Evolutionary conservation across 2,888 invertebrate species (phyloP).

Genomic region (Polydrusus tereticollis): DNA sequence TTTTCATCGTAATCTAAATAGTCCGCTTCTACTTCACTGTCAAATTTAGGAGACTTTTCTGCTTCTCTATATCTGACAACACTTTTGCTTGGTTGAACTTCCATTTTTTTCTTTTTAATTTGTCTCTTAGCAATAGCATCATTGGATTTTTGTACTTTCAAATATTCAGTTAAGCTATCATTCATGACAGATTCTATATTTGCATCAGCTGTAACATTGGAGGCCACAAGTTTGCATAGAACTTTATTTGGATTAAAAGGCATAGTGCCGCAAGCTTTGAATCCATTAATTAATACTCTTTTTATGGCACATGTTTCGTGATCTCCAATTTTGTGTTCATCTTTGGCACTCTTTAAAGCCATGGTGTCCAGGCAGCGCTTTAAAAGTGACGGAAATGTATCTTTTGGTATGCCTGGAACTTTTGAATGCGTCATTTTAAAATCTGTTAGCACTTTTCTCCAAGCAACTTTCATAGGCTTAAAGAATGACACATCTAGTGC

Average conservation of each 20-base stretch:
- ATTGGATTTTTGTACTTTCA: background rate
- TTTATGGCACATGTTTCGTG: background rate
- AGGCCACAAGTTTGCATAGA: background rate
- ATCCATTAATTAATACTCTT: background rate
- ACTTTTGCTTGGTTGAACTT: background rate
- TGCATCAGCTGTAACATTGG: background rate
- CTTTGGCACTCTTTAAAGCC: constrained; percentile 10
- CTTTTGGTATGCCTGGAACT: background rate
- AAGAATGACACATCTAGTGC: constrained; percentile 52
- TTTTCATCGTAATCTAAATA: background rate
- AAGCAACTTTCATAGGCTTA: constrained; percentile 54
- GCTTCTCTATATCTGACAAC: background rate
- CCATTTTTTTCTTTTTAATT: background rate
- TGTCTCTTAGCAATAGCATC: background rate
- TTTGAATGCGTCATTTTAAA: constrained; percentile 20
- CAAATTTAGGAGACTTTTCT: background rate
- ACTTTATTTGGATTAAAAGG: background rate
- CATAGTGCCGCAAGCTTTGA: background rate
- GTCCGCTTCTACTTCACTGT: background rate
- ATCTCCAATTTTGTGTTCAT: background rate
- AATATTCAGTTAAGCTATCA: background rate
- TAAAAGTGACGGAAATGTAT: constrained; percentile 6
- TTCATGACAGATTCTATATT: background rate
- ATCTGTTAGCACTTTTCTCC: constrained; percentile 46
- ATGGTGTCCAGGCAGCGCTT: background rate